Conservation (phyloP, 2,888 invertebrate genomes). For the Thysanoteuthis rhombus region DNA sequence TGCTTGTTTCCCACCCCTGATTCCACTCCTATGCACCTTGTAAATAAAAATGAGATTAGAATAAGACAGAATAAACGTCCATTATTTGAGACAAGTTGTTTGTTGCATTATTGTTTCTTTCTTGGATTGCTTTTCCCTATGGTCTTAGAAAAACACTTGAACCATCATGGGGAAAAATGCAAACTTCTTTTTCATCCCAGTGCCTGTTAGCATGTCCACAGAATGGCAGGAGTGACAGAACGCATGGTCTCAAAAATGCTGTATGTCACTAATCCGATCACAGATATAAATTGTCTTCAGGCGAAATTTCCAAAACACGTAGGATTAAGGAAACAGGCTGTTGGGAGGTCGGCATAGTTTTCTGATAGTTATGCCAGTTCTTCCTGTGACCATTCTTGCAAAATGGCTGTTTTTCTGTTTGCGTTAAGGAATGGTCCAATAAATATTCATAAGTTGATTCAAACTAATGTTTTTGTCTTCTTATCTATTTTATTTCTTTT, state of each 20-base stretch:
- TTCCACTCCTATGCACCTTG: neutral
- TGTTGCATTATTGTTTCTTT: neutral
- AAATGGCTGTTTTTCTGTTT: neutral
- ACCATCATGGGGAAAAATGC: neutral
- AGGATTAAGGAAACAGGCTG: neutral
- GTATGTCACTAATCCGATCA: slow-evolving; percentile 12
- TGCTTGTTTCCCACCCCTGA: neutral
- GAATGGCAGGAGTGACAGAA: neutral
- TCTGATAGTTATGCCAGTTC: neutral
- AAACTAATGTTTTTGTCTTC: neutral
- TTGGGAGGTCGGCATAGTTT: neutral
- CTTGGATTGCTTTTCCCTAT: neutral
- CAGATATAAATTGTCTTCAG: neutral
- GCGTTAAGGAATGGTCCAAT: neutral
- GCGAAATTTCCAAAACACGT: neutral
- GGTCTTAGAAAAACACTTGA: neutral
- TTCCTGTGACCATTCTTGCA: neutral
- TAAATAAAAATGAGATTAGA: neutral
- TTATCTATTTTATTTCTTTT: neutral
- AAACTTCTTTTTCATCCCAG: neutral
- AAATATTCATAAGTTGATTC: neutral
- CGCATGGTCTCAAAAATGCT: neutral
- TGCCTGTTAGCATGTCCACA: slow-evolving; percentile 12
- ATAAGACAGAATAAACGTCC: neutral
- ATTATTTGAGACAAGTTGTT: neutral